phyloP scores from a whole-genome alignment of 2,888 invertebrate genomes.

The Drosophila anomalata region DNA sequence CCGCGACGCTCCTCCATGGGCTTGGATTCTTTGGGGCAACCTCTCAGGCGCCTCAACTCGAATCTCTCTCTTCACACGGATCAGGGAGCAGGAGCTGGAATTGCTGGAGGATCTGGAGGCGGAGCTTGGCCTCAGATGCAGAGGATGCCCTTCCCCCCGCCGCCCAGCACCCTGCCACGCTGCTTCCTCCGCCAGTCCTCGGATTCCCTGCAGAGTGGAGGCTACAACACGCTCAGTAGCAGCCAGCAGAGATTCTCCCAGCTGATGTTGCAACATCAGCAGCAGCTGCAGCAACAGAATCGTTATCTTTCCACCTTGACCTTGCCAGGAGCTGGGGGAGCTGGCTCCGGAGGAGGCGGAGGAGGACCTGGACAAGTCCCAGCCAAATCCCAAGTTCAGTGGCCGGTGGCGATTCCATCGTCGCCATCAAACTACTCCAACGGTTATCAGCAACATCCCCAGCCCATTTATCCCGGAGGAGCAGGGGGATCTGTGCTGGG shows the following conservation, averaged over 20 bases:
- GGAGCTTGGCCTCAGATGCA: conserved; percentile 67
- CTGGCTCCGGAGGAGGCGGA: conserved; percentile 61
- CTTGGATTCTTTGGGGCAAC: conserved; percentile 61
- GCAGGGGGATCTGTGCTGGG: neutral
- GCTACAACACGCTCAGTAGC: conserved; percentile 40
- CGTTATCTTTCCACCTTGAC: conserved; percentile 68
- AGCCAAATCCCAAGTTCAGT: conserved; percentile 68
- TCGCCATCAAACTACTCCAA: conserved; percentile 81
- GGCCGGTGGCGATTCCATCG: conserved; percentile 83
- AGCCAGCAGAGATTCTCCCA: conserved; percentile 64
- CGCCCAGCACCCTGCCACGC: conserved; percentile 79
- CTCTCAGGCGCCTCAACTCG: conserved; percentile 77
- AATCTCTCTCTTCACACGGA: conserved; percentile 80
- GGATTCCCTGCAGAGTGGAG: conserved; percentile 62
- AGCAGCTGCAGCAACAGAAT: conserved; percentile 60
- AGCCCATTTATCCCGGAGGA: conserved; percentile 56
- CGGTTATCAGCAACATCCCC: conserved; percentile 62
- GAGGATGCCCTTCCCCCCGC: conserved; percentile 18
- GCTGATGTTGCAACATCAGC: conserved; percentile 56
- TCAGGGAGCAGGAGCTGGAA: neutral
- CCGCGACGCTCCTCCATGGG: conserved; percentile 80
- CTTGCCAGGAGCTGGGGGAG: conserved; percentile 50
- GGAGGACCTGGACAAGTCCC: conserved; percentile 53
- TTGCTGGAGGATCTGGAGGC: conserved; percentile 35
- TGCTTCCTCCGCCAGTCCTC: conserved; percentile 79